Evolutionary conservation across 2,888 invertebrate species (phyloP), one percentile per base, ranked within the genome.

Genomic region (Tricholauxania praeusta): DNA sequence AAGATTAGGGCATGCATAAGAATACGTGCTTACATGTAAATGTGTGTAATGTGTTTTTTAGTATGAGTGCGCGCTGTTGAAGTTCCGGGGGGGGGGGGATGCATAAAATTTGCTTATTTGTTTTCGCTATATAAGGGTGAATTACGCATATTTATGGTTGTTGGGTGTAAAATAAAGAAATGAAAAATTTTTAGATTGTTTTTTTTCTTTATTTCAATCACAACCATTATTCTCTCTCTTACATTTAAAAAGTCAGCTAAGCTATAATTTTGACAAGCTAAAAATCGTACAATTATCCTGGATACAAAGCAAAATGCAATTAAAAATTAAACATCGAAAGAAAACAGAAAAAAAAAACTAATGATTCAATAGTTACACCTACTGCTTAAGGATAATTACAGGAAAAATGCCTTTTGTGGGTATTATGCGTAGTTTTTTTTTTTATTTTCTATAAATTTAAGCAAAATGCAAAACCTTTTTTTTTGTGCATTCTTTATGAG

Each of bases 11-110:
- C 15, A 64, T 64, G 64, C 49, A 49, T 64, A 63, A 17, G 48
- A 48, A 47, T 57, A 77, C 77, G 74, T 75, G 77, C 68, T 64
- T 63, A 75, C 75, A 76, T 69, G 71, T 48, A 69, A 72, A 73
- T 75, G 60, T 72, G 49, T 66, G 62, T 72, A 57, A 70, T 70
- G 63, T 14, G 53, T 70, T 70, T 69, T 70, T 70, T 70, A 70
- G 70, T 52, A 39, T 28, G 63, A 53, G 22, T 14, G 47, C 12
- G 47, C 12, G 53, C 3, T 49, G 47, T 48, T 39, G 32, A 15
- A 12, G n/a, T 8, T 15, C n/a, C 14, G 22, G 28, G 62, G 47
- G 39, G 15, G 10, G 62, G 6, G 15, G 1, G 39, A 10, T 39
- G 62, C 17, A 63, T 63, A 39, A 39, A 39, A 39, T 39, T 39